Percentiles rank a stretch among this genome's conserved stretches.
Conservation (phyloP, 2,113 vertebrate genomes). For the Sakesphorus luctuosus region DNA sequence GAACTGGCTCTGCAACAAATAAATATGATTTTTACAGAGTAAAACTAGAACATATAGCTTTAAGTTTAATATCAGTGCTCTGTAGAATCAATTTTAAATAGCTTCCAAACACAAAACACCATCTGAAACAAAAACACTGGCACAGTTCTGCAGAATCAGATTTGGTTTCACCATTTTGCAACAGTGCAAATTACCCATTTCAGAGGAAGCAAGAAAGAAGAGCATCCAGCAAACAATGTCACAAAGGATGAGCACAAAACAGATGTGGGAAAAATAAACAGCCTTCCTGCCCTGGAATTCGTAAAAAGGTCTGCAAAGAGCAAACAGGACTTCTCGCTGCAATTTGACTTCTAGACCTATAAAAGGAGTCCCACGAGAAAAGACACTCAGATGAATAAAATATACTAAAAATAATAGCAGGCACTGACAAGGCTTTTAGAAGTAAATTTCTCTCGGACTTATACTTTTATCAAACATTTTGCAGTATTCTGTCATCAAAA, state of each 20-base stretch:
- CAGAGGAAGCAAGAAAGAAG: conserved; percentile 67
- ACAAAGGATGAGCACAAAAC: conserved; percentile 91
- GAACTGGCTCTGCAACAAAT: not conserved
- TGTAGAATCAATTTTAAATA: not conserved
- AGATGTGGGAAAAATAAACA: conserved; percentile 99
- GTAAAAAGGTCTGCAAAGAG: conserved; percentile 83
- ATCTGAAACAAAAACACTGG: conserved; percentile 48
- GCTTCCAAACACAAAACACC: not conserved
- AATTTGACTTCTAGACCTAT: conserved; percentile 73
- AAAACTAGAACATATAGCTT: not conserved
- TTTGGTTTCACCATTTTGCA: conserved; percentile 73
- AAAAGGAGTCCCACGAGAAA: conserved; percentile 71
- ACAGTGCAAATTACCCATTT: conserved; percentile 75
- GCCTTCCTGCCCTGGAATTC: conserved; percentile 87
- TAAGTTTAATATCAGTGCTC: not conserved
- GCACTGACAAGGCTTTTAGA: not conserved
- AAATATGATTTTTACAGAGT: not conserved
- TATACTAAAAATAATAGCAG: not conserved
- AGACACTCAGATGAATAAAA: conserved; percentile 27
- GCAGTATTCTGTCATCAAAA: not conserved
- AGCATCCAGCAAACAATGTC: conserved; percentile 84
- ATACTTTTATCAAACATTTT: not conserved
- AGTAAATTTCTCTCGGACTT: not conserved
- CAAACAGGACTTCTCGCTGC: conserved; percentile 75
- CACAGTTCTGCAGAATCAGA: conserved; percentile 40